Evolutionary conservation across 2,797 vertebrate genomes (phyloP).

Genomic region (Enteromius treurensis): DNA sequence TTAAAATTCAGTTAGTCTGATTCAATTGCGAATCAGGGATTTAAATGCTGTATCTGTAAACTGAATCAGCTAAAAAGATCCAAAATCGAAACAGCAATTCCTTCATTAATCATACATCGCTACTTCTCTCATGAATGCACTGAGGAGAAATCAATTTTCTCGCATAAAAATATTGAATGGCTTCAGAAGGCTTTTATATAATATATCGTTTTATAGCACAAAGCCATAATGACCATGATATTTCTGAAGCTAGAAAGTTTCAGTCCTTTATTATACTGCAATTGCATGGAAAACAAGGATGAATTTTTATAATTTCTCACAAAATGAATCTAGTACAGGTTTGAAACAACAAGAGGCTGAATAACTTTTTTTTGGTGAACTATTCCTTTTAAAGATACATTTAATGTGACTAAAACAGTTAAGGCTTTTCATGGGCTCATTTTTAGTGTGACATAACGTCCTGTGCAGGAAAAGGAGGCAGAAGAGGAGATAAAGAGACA

Average conservation of each 20-base stretch:
- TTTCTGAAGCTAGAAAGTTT: neutral
- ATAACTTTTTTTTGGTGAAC: neutral
- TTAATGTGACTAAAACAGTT: conserved; percentile 11
- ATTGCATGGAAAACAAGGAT: neutral
- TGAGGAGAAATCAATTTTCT: conserved; percentile 14
- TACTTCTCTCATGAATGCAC: neutral
- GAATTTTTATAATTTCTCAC: neutral
- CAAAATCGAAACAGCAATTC: neutral
- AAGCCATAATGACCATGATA: neutral
- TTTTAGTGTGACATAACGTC: conserved; percentile 40
- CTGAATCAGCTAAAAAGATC: conserved; percentile 5
- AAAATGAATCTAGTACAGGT: neutral
- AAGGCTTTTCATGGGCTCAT: conserved; percentile 7
- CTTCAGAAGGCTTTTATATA: neutral
- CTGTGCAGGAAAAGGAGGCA: conserved; percentile 25
- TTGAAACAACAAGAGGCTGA: conserved; percentile 1
- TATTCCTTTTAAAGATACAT: conserved; percentile 13
- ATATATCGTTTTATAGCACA: neutral
- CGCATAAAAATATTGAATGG: neutral
- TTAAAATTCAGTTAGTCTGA: neutral
- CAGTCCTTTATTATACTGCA: neutral
- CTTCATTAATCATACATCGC: neutral
- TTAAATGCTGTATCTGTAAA: neutral
- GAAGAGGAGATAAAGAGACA: conserved; percentile 13
- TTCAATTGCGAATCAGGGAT: neutral